Evolutionary conservation across 2,797 vertebrate genomes (phyloP).

Genomic region (Paguma larvata): DNA sequence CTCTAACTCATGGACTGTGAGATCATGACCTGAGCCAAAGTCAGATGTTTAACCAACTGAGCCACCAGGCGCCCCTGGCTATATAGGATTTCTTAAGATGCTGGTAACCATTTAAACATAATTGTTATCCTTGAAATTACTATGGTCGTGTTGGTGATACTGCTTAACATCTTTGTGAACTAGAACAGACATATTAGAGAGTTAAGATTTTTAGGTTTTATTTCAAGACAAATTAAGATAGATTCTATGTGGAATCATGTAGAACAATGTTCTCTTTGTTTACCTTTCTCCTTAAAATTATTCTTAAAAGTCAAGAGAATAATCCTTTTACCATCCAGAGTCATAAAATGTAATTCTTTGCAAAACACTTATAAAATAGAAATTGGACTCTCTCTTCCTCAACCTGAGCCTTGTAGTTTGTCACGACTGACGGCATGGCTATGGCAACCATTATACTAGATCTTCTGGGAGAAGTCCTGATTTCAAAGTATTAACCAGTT

Average conservation of each 20-base stretch:
- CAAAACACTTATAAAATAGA: neutral
- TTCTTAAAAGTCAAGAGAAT: constrained; percentile 22
- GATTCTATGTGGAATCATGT: neutral
- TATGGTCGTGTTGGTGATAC: neutral
- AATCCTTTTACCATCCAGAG: neutral
- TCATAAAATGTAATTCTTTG: constrained; percentile 38
- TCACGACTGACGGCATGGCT: neutral
- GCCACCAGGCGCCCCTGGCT: neutral
- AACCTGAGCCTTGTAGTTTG: neutral
- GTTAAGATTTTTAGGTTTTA: constrained; percentile 33
- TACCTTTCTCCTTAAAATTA: constrained; percentile 18
- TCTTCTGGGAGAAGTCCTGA: neutral
- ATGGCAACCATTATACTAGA: neutral
- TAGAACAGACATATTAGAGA: neutral
- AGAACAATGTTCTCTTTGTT: neutral
- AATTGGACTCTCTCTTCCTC: neutral
- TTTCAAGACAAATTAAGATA: constrained; percentile 12
- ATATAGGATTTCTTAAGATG: neutral
- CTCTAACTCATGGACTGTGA: neutral
- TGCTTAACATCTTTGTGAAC: constrained; percentile 1
- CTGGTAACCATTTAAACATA: neutral
- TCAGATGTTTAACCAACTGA: neutral
- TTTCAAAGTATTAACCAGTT: neutral
- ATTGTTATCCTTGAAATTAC: neutral
- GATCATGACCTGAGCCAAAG: neutral